Conservation (phyloP, 2,113 vertebrate species). For the Nibea albiflora region DNA sequence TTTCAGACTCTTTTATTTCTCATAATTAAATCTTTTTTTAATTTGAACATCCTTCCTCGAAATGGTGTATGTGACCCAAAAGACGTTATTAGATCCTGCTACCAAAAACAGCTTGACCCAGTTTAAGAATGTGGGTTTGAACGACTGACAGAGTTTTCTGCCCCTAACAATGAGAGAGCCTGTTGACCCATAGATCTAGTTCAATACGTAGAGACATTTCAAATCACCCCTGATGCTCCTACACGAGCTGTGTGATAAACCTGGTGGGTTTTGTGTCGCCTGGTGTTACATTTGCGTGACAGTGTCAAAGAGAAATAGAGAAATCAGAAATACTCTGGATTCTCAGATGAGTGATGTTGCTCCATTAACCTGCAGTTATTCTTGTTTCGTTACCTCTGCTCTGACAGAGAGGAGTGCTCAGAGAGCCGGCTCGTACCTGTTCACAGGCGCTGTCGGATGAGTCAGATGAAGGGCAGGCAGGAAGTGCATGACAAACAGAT, state of each 20-base stretch:
- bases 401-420: constrained; percentile 12
- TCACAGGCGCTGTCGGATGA: constrained; percentile 23
- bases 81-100: constrained; percentile 43
- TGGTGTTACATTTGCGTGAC: constrained; percentile 1
- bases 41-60: constrained; percentile 13
- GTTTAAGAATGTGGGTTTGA: constrained; percentile 62
- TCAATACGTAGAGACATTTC: constrained; percentile 10
- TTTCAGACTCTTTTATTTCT: constrained; percentile 27
- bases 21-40: constrained; percentile 23
- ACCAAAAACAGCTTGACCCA: constrained; percentile 66
- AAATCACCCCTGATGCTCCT: not conserved
- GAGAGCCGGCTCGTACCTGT: constrained; percentile 19
- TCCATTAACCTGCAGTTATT: constrained; percentile 22
- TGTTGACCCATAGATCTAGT: constrained; percentile 59
- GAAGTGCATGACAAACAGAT: constrained; percentile 42
- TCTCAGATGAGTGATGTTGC: not conserved
- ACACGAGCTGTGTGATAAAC: not conserved
- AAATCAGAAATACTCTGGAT: not conserved
- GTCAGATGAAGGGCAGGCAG: constrained; percentile 43
- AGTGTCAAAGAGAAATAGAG: not conserved
- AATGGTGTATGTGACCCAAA: constrained; percentile 34
- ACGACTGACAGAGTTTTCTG: constrained; percentile 49
- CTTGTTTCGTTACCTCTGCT: constrained; percentile 1
- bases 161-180: constrained; percentile 25
- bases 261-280: not conserved